A percentile compares a stretch with the other conserved stretches of the same genome.
Conservation (phyloP, 64 coral and sea anemone genomes). For the Trachythela sp. region DNA sequence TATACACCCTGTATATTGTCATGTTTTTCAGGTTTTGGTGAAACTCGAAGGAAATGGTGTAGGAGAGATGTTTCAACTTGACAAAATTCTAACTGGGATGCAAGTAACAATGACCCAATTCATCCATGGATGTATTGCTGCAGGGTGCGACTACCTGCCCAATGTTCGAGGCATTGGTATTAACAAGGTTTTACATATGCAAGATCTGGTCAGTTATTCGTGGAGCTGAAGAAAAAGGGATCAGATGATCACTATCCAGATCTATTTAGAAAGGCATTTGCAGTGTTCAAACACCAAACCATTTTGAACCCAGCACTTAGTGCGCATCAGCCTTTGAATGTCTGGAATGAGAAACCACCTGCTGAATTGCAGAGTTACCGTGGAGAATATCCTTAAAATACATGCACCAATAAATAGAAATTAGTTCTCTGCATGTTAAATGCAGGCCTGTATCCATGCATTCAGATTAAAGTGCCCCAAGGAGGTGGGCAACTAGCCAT, state of each 20-base stretch:
- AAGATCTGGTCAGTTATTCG: conserved; percentile 24
- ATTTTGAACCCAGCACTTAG: conserved; percentile 40
- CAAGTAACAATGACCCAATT: conserved; percentile 3
- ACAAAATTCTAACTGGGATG: not conserved
- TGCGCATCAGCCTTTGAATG: conserved; percentile 23
- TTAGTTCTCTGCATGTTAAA: not conserved
- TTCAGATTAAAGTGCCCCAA: not conserved
- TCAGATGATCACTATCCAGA: conserved; percentile 32
- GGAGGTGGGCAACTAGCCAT: not conserved
- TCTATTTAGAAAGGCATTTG: conserved; percentile 30
- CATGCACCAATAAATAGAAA: not conserved
- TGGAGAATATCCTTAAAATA: conserved; percentile 50
- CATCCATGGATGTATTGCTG: not conserved
- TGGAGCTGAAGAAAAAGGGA: conserved; percentile 9
- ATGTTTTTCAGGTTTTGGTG: not conserved
- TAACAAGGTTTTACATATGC: conserved; percentile 32
- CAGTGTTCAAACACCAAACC: conserved; percentile 57
- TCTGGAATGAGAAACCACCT: conserved; percentile 36
- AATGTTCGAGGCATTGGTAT: conserved; percentile 47
- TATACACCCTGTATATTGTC: too few species aligned
- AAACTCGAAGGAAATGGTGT: conserved; percentile 19
- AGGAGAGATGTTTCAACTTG: not conserved
- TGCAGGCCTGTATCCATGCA: not conserved
- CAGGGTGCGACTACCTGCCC: not conserved
- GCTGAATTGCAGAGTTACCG: conserved; percentile 42